Evolutionary conservation across 1,140 invertebrate genomes (phyloP).

Genomic region (Zaprionus africanus): DNA sequence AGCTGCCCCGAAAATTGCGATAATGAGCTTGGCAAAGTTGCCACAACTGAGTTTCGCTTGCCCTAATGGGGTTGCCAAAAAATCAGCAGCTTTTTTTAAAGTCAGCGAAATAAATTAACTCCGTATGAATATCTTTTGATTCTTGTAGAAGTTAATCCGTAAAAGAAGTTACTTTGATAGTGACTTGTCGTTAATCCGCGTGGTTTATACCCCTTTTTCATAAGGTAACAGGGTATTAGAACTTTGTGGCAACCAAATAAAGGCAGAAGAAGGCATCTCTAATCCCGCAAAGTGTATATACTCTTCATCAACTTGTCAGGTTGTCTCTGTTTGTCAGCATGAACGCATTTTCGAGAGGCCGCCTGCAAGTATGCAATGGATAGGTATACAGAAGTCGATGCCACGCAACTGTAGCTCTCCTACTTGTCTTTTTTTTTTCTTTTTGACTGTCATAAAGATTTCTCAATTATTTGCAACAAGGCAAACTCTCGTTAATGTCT

Average conservation of each 20-base stretch:
- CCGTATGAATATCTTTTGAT: too few relatives aligned
- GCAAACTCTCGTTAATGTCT: slow-evolving; percentile 1
- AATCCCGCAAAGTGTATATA: not conserved
- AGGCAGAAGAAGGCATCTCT: not conserved
- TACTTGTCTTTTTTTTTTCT: not conserved
- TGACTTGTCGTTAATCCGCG: not conserved
- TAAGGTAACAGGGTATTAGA: not conserved
- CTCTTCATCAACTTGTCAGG: too few relatives aligned
- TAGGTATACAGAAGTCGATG: not conserved
- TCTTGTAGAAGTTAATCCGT: too few relatives aligned
- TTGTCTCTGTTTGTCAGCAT: too few relatives aligned
- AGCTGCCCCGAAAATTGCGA: not conserved
- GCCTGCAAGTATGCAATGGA: too few relatives aligned
- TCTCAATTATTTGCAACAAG: not conserved
- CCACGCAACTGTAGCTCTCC: not conserved
- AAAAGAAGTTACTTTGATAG: not conserved
- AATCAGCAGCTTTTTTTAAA: too few relatives aligned
- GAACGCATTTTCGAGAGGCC: too few relatives aligned
- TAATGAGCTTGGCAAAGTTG: slow-evolving; percentile 6
- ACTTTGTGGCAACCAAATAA: not conserved
- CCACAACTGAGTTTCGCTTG: not conserved
- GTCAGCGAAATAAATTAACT: too few relatives aligned
- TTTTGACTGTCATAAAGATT: not conserved
- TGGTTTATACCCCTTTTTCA: not conserved
- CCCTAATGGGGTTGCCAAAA: too few relatives aligned